Percentiles rank a stretch among this genome's conserved stretches.
phyloP scores from a whole-genome alignment of 2,113 vertebrate genomes.

The Sporophila hypoxantha region DNA sequence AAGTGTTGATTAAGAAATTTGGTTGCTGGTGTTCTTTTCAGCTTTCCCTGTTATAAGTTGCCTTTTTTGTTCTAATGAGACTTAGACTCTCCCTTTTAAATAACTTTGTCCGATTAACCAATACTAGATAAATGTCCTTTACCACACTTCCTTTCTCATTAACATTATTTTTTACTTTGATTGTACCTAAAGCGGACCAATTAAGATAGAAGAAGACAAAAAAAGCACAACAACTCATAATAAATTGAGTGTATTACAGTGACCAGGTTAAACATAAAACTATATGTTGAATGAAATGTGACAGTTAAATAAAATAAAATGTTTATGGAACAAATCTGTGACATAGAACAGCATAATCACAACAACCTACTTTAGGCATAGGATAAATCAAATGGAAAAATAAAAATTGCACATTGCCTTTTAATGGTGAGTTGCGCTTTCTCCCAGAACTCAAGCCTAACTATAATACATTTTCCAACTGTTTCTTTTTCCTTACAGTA shows the following conservation, averaged over 20 bases:
- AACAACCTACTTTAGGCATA: neutral
- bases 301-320: neutral
- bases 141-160: neutral
- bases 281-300: neutral
- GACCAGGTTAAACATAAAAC: neutral
- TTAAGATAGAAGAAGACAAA: neutral
- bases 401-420: neutral
- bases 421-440: neutral
- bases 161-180: neutral
- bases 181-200: neutral
- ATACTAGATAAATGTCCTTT: neutral
- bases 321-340: neutral
- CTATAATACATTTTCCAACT: constrained; percentile 15
- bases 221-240: neutral
- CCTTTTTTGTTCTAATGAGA: neutral
- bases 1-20: neutral
- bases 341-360: neutral
- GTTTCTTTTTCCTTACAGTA: constrained; percentile 68
- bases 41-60: neutral
- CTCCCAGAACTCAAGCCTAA: neutral
- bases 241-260: neutral
- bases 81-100: neutral
- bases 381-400: neutral
- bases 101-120: neutral
- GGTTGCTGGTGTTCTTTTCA: neutral